These are phyloP conservation scores for Acanthaster planci DNA, from an alignment of 35 echinoderm and acorn worm genomes.

Conservation along the genomic window DNA sequence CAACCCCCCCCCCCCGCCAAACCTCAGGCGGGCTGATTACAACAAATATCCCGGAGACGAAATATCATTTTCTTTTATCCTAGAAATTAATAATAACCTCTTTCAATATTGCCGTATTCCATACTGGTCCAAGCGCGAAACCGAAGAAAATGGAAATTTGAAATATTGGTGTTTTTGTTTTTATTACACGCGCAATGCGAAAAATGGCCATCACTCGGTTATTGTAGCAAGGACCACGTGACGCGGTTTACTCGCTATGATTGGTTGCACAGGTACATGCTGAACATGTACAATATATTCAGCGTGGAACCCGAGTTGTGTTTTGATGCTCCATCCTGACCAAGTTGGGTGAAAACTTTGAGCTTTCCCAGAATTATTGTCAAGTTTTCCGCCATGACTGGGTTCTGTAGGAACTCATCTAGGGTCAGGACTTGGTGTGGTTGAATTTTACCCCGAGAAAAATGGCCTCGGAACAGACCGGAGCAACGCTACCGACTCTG, in stretches of 20 bases:
- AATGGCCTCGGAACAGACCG: conserved; percentile 82
- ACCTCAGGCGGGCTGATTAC: no score
- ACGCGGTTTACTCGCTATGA: neutral
- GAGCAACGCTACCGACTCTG: conserved; percentile 74
- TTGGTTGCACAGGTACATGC: conserved; percentile 1
- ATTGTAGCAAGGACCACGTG: conserved; percentile 2
- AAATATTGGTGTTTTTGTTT: no score
- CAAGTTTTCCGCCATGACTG: conserved; percentile 52
- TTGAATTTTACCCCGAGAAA: conserved; percentile 59
- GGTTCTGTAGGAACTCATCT: conserved; percentile 49
- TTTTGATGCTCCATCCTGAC: neutral
- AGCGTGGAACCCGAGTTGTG: conserved; percentile 42
- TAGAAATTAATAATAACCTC: no score
- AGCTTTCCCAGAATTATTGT: conserved; percentile 33
- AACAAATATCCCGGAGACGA: no score
- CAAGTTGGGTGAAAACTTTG: conserved; percentile 24
- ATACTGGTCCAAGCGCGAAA: no score
- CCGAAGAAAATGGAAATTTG: no score
- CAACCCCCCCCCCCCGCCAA: no score
- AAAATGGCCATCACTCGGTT: neutral
- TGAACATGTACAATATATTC: conserved; percentile 46
- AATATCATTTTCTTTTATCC: no score
- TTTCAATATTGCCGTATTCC: no score
- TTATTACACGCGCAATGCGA: neutral
- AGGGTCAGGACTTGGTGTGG: conserved; percentile 45